Evolutionary conservation across 1,140 invertebrate genomes (phyloP), one percentile per base, ranked within the genome.

Genomic region (Magallana gigas): DNA sequence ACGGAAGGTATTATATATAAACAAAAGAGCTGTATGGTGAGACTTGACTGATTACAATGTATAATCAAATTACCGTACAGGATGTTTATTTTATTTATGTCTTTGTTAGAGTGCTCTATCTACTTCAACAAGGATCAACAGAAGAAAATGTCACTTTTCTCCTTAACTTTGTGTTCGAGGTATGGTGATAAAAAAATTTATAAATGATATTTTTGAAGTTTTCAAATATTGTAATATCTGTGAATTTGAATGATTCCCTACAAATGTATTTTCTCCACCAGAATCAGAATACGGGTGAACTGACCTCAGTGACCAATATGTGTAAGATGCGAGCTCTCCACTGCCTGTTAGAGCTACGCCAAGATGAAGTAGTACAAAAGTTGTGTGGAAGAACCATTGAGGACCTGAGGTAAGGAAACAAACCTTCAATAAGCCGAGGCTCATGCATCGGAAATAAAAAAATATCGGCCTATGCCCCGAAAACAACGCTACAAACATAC

Each of bases 331-430:
- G 88, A 80, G 90, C 89, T 3, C 57, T 92, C 1, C 85, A 88
- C 29, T 92, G 92, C 85, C 57, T 92, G 9, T 81, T 92, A 11
- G 83, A 92, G 11, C 64, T 92, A 36, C 87, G 81, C 57, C 89
- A 90, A 58, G 88, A 91, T 16, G 88, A 87, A 4, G 80, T 85
- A 0, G 59, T 92, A 16, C 14, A 87, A 18, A 86, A 86, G 23
- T 29, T 85, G 8, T 89, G 87, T 84, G 80, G 86, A 18, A 90
- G 84, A 56, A 85, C 90, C 6, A 29, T 89, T 16, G 80, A 90
- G 1, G 86, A 91, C 60, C 82, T 92, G 1, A 91, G 92, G 92
- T 92, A 64, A 14, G 48, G 8, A 16, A 48, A 14, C 36, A 48
- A 8, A 64, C 1, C 18, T 14, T 64, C 62, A 64, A 23, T 23